phyloP scores from a whole-genome alignment of 1,140 invertebrate genomes.

The Cydia amplana region DNA sequence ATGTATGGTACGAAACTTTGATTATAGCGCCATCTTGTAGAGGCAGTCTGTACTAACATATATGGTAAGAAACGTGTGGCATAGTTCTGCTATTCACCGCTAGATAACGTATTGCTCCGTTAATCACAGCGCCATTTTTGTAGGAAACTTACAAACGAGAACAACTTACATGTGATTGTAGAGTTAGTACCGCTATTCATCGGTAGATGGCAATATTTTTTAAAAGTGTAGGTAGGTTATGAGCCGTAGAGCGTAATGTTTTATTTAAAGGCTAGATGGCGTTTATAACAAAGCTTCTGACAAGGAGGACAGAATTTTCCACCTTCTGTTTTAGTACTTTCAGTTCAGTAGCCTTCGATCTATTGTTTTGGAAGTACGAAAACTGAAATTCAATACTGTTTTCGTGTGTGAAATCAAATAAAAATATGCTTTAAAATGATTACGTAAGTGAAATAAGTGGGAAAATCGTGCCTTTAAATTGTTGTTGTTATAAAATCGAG shows the following conservation, averaged over 20 bases:
- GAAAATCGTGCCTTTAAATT: neutral
- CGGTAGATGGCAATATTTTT: too few species aligned
- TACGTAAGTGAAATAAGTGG: neutral
- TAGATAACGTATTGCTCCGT: too few species aligned
- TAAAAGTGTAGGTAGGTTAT: neutral
- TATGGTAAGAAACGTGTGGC: too few species aligned
- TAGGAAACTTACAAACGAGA: too few species aligned
- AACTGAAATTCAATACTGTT: neutral
- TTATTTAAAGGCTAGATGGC: neutral
- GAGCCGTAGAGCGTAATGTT: neutral
- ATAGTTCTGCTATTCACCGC: too few species aligned
- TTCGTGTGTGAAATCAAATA: constrained; percentile 1
- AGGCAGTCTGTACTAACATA: neutral
- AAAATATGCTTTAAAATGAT: neutral
- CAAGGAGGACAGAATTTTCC: neutral
- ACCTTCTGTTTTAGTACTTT: neutral
- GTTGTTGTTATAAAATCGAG: neutral
- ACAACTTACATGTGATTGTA: too few species aligned
- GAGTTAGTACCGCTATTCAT: too few species aligned
- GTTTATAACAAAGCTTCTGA: neutral
- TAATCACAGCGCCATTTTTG: too few species aligned
- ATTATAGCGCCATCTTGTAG: neutral
- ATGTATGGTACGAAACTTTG: neutral
- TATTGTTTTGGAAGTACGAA: constrained; percentile 14
- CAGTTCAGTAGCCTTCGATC: constrained; percentile 18